phyloP scores from a whole-genome alignment of 2,888 invertebrate species.

The Eupithecia inturbata region DNA sequence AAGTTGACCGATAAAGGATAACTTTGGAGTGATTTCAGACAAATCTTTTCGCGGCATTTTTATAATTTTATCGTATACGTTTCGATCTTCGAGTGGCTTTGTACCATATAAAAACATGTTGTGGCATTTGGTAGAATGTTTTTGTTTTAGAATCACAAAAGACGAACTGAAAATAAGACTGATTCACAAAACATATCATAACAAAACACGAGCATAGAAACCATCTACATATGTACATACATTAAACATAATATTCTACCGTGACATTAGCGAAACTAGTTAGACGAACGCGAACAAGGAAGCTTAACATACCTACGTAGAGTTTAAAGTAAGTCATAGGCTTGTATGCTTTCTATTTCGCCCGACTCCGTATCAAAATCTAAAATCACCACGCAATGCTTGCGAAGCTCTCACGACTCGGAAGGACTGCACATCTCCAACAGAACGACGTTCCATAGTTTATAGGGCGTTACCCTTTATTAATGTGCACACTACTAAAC shows the following conservation, averaged over 20 bases:
- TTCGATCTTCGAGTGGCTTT: neutral
- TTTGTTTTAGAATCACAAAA: neutral
- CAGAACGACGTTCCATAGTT: slow-evolving; percentile 40
- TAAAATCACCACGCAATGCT: slow-evolving; percentile 8
- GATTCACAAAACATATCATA: slow-evolving; percentile 1
- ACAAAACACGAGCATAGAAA: neutral
- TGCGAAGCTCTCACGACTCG: slow-evolving; percentile 3
- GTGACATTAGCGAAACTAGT: neutral
- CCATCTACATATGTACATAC: neutral
- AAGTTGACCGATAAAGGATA: neutral
- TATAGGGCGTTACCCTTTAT: slow-evolving; percentile 66
- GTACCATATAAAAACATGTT: neutral
- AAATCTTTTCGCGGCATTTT: neutral
- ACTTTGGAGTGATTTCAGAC: too few species aligned
- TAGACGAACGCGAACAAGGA: neutral
- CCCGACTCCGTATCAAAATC: neutral
- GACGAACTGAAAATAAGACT: neutral
- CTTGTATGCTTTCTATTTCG: neutral
- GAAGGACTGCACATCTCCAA: slow-evolving; percentile 1
- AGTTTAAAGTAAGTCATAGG: neutral
- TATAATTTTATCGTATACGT: neutral
- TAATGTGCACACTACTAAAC: slow-evolving; percentile 71
- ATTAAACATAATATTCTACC: neutral
- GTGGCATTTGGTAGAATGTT: neutral
- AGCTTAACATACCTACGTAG: neutral